phyloP scores from a whole-genome alignment of 2,797 vertebrate species.

The Rhinella marina region DNA sequence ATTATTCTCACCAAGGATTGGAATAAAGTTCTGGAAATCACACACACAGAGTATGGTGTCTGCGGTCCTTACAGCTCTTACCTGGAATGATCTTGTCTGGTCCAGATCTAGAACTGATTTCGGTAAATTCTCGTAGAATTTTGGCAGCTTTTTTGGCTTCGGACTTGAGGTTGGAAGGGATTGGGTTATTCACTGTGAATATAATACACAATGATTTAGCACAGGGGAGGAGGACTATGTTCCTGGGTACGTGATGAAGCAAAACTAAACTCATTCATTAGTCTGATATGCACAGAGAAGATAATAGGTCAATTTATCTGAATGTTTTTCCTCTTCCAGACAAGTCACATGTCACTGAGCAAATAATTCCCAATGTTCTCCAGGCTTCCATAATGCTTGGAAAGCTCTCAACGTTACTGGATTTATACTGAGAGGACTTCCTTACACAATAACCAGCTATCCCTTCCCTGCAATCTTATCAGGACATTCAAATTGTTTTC shows the following conservation, averaged over 20 bases:
- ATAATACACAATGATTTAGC: not conserved
- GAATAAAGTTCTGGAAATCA: too few species aligned
- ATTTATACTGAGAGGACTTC: not conserved
- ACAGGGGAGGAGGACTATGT: not conserved
- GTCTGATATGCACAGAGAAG: not conserved
- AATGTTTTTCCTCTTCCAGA: not conserved
- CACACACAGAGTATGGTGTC: too few species aligned
- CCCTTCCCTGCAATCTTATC: too few species aligned
- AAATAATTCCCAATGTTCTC: not conserved
- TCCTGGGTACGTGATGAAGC: not conserved
- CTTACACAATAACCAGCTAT: too few species aligned
- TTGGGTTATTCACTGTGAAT: constrained; percentile 86
- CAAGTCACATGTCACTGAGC: not conserved
- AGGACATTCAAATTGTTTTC: too few species aligned
- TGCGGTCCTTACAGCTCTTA: constrained; percentile 67
- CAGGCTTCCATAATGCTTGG: not conserved
- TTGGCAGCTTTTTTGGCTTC: constrained; percentile 96
- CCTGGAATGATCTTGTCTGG: constrained; percentile 96
- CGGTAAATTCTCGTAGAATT: constrained; percentile 94
- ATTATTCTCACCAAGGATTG: too few species aligned
- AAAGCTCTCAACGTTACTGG: not conserved
- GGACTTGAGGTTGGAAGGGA: constrained; percentile 90
- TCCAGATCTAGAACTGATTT: constrained; percentile 89
- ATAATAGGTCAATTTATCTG: not conserved
- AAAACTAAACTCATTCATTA: not conserved